A percentile compares a stretch with the other conserved stretches of the same genome.
These are phyloP conservation scores for Tachina lurida DNA, from an alignment of 2,888 invertebrate species.

Conservation along the genomic window DNA sequence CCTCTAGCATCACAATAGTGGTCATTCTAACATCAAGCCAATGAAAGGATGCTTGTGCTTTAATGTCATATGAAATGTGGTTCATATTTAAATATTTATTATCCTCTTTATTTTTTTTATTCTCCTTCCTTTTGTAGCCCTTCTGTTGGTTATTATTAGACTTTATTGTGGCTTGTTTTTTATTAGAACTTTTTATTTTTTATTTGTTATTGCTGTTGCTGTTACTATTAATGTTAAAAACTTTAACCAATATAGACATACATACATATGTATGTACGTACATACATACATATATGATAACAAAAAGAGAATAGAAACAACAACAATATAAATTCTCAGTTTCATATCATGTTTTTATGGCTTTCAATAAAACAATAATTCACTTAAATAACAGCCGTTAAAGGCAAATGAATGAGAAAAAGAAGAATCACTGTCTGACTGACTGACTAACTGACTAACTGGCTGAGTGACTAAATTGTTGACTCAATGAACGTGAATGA, in stretches of 20 bases:
- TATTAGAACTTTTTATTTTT: conserved; percentile 17
- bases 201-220: conserved; percentile 33
- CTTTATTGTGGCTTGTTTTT: conserved; percentile 26
- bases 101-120: background rate
- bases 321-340: conserved; percentile 44
- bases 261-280: no score
- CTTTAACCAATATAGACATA: conserved; percentile 18
- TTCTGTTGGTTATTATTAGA: conserved; percentile 8
- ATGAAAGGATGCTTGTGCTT: background rate
- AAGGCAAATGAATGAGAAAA: conserved; percentile 53
- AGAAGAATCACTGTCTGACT: conserved; percentile 6
- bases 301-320: conserved; percentile 30
- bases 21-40: no score
- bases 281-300: conserved; percentile 6
- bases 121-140: background rate
- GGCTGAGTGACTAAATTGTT: conserved; percentile 7
- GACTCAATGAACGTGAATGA: conserved; percentile 16
- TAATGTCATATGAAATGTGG: background rate
- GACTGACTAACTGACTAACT: conserved; percentile 7
- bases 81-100: background rate
- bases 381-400: conserved; percentile 70
- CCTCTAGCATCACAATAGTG: no score
- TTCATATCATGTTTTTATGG: conserved; percentile 64
- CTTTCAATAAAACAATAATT: conserved; percentile 71
- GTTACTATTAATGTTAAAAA: conserved; percentile 37